These are phyloP conservation scores for Cephus rjabovi DNA, from an alignment of 2,888 invertebrate species.

Conservation along the genomic window DNA sequence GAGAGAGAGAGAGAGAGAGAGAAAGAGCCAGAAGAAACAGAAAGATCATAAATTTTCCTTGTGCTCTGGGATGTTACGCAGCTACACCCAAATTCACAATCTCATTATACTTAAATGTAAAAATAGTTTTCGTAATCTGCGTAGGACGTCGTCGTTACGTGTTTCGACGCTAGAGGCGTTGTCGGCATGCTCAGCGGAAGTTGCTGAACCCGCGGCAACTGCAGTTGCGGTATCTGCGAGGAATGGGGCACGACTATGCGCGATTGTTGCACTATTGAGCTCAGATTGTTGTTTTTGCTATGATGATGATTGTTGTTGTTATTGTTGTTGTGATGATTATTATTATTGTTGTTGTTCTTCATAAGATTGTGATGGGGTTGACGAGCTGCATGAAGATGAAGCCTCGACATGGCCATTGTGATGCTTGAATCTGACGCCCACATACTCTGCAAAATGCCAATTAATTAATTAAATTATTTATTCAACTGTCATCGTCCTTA, in stretches of 20 bases:
- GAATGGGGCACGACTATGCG: slow-evolving; percentile 45
- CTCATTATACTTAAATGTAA: slow-evolving; percentile 68
- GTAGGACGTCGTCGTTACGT: slow-evolving; percentile 64
- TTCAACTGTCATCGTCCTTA: background rate
- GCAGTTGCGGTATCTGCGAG: slow-evolving; percentile 40
- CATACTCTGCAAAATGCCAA: slow-evolving; percentile 67
- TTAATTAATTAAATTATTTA: background rate
- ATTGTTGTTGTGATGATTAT: slow-evolving; percentile 65
- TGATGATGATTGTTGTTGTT: slow-evolving; percentile 39
- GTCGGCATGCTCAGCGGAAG: slow-evolving; percentile 61
- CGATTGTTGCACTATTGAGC: slow-evolving; percentile 33
- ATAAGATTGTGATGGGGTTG: slow-evolving; percentile 64
- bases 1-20: too few species aligned
- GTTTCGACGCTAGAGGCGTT: slow-evolving; percentile 60
- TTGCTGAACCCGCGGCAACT: slow-evolving; percentile 44
- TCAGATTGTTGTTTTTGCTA: slow-evolving; percentile 42
- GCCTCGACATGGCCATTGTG: slow-evolving; percentile 62
- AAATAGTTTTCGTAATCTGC: slow-evolving; percentile 77
- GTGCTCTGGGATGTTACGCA: too few species aligned
- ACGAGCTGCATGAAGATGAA: slow-evolving; percentile 62
- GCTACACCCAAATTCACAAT: too few species aligned
- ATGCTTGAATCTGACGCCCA: slow-evolving; percentile 70
- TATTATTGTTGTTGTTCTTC: slow-evolving; percentile 66
- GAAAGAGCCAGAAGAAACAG: too few species aligned
- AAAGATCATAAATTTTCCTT: too few species aligned